Evolutionary conservation across 2,113 vertebrate species (phyloP).

Genomic region (Tetrax tetrax): DNA sequence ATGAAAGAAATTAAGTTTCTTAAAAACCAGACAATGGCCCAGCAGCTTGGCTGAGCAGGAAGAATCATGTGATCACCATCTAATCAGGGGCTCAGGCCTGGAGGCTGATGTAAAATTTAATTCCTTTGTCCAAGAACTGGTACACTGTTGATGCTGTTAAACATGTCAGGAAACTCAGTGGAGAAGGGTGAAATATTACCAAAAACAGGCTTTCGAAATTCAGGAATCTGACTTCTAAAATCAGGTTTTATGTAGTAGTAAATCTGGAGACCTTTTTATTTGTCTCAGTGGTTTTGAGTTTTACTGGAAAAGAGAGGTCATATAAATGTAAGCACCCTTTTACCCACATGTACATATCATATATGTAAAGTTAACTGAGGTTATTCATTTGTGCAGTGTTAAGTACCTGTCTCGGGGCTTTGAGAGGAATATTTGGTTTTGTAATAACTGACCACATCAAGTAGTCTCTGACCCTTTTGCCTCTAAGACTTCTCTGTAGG

Average conservation of each 20-base stretch:
- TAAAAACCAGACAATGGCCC: background rate
- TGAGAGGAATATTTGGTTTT: background rate
- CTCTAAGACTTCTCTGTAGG: background rate
- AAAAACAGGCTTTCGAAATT: background rate
- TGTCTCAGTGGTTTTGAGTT: background rate
- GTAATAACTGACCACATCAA: background rate
- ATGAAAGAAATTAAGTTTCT: background rate
- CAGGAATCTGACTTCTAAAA: background rate
- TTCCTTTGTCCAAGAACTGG: background rate
- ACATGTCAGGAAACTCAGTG: background rate
- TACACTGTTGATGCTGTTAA: background rate
- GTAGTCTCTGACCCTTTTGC: background rate
- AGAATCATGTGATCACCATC: fast-evolving
- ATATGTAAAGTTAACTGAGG: background rate
- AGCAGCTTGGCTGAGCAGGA: background rate
- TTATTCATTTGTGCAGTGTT: background rate
- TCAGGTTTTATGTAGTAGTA: background rate
- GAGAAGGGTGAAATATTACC: background rate
- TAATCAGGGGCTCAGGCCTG: background rate
- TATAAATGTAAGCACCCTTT: background rate
- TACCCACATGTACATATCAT: background rate
- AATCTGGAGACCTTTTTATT: background rate
- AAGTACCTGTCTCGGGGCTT: background rate
- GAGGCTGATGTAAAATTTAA: background rate
- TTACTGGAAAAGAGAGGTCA: background rate